A percentile compares a stretch with the other conserved stretches of the same genome.
Conservation (phyloP, 2,888 invertebrate species). For the Herminia tarsipennalis region DNA sequence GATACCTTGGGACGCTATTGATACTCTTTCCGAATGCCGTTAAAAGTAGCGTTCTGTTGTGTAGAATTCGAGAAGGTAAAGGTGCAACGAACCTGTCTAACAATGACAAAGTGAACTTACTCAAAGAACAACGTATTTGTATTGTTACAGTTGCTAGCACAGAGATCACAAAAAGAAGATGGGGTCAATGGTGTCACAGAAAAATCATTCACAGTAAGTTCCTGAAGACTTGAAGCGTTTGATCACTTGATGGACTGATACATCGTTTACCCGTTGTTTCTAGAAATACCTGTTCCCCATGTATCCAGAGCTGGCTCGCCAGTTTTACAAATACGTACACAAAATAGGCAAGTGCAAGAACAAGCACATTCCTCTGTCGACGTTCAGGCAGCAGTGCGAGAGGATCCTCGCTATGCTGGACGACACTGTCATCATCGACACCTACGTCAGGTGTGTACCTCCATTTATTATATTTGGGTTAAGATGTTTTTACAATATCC, state of each 20-base stretch:
- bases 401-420: slow-evolving; percentile 84
- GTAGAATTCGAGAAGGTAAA: too few relatives aligned
- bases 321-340: slow-evolving; percentile 88
- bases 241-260: too few relatives aligned
- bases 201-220: slow-evolving; percentile 87
- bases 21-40: too few relatives aligned
- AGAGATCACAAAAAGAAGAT: slow-evolving; percentile 89
- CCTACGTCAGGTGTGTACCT: slow-evolving; percentile 84
- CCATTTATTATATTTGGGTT: neutral
- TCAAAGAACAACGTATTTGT: too few relatives aligned
- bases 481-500: too few relatives aligned
- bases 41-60: too few relatives aligned
- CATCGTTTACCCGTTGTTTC: too few relatives aligned
- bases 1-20: too few relatives aligned
- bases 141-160: slow-evolving; percentile 87
- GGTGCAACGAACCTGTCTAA: too few relatives aligned
- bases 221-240: neutral
- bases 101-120: too few relatives aligned
- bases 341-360: slow-evolving; percentile 86
- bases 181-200: slow-evolving; percentile 89
- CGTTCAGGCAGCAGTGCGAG: slow-evolving; percentile 92
- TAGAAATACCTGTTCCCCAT: slow-evolving; percentile 92
- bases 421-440: slow-evolving; percentile 87
- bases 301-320: slow-evolving; percentile 89
- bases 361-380: slow-evolving; percentile 85